Conservation (phyloP, 2,797 vertebrate genomes). For the Salarias fasciatus region DNA sequence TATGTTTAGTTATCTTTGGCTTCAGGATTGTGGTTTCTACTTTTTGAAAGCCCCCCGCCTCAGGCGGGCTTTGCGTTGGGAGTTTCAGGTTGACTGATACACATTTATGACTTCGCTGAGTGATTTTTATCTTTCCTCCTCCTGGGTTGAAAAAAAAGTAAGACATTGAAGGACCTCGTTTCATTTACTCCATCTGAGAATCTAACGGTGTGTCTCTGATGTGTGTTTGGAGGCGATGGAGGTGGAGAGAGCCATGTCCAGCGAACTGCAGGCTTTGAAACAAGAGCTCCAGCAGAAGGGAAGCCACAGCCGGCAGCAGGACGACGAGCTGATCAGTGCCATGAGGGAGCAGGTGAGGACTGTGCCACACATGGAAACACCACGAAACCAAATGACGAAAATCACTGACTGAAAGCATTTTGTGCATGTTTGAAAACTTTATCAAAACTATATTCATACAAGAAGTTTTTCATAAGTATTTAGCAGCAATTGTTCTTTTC, state of each 20-base stretch:
- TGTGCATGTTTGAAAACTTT: too few relatives aligned
- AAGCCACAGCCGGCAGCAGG: constrained; percentile 64
- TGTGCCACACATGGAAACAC: background rate
- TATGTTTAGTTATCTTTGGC: constrained; percentile 37
- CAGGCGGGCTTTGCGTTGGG: constrained; percentile 18
- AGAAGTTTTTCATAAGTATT: too few relatives aligned
- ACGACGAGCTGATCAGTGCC: constrained; percentile 81
- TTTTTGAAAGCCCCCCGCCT: constrained; percentile 29
- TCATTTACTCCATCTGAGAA: background rate
- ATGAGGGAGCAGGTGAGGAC: constrained; percentile 82
- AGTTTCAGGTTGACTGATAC: constrained; percentile 11
- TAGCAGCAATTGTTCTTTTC: too few relatives aligned
- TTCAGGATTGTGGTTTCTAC: constrained; percentile 19
- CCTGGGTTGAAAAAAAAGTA: background rate
- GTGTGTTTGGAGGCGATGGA: constrained; percentile 74
- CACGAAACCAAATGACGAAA: too few relatives aligned
- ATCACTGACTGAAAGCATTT: too few relatives aligned
- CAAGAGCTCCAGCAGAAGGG: constrained; percentile 74
- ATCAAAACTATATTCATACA: too few relatives aligned
- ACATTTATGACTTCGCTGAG: background rate
- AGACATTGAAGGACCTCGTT: background rate
- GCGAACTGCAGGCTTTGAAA: constrained; percentile 79
- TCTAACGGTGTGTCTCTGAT: constrained; percentile 23
- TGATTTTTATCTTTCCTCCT: background rate
- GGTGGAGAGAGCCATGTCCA: constrained; percentile 76